Base-by-base conservation (phyloP, 2,888 invertebrate species). In the Notodonta dromedarius region DNA sequence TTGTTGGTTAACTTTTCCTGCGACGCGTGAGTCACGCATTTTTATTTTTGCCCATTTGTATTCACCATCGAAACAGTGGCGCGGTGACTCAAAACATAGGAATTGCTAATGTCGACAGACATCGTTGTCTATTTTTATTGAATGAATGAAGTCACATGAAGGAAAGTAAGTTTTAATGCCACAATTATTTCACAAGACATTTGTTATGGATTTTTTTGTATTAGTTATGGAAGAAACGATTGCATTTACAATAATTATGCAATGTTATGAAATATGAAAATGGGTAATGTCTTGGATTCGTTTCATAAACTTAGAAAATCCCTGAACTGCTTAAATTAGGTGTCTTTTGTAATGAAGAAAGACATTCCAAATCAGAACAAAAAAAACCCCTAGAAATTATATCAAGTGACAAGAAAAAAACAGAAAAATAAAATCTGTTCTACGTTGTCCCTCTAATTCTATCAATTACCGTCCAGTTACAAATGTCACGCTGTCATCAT, bases 11-110 rank as follows among this genome's bases (percentile, higher is more conserved):
- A 16, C 53, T 63, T 76, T 67, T 60, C 60, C 32, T 53, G 54
- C 64, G 56, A 70, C 46, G n/a, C 46, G 13, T 89, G 89, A 87
- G 63, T 88, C 88, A 87, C 76, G 70, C 71, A 80, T 85, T 86
- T 84, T 79, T 81, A 80, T 85, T 86, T 84, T 80, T 81, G 82
- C 75, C 75, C 83, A 87, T 88, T 88, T 82, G 85, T 84, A 88
- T 88, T 88, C 88, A 74, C 68, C 78, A 71, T 77, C 76, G 75
- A 84, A 85, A 79, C 78, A 82, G 78, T 73, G 67, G 71, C 73
- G 66, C 66, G 73, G 80, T 90, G 91, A 90, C 77, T 91, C 90
- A 90, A 73, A 71, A 71, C 71, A 70, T 72, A 74, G 81, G 82
- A 80, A 84, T 84, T 76, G 75, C 67, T 65, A 70, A 74, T 72